Evolutionary conservation across 2,113 vertebrate species (phyloP), one percentile per base, ranked within the genome.

Genomic region (Thunnus thynnus): DNA sequence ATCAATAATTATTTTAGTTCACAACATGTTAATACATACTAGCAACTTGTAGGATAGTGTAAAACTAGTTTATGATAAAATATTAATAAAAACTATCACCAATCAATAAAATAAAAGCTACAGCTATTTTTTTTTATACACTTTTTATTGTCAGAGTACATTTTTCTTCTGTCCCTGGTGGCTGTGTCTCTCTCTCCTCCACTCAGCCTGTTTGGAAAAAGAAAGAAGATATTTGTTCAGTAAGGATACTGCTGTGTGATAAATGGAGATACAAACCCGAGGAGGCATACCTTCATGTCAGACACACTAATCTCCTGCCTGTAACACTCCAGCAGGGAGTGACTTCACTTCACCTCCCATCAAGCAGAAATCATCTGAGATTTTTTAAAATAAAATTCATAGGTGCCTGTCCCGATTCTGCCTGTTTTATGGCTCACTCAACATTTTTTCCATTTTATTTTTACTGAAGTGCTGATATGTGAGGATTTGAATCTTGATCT

Each of bases 281-380:
- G 36, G 41, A 63, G 44, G 56, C 36, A 44, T 54, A 17, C 6
- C 27, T 61, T 74, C 52, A 50, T 52, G 54, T 71, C 65, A 79
- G 55, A 66, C 0, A 2, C 70, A 52, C 72, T 68, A 58, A 76
- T 83, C 56, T 72, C 61, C 55, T 12, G 32, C 54, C 69, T 54
- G 22, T 54, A 47, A 56, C 56, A 57, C 73, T 63, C 41, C 56
- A 32, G 62, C 56, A 62, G 32, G 50, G 72, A 72, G 32, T 61
- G 48, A 68, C 46, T 72, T 54, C 20, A 32, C 72, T 68, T 73
- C 78, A 63, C 77, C 66, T 20, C 46, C 10, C 32, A 22, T 48
- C 63, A 36, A 30, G 9, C 48, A 63, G 50, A 64, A 66, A 57
- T 48, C 61, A 57, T 44, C 61, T 30, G 46, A 54, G 55, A 62